phyloP scores from a whole-genome alignment of 2,888 invertebrate species.

The Phaonia tiefii region DNA sequence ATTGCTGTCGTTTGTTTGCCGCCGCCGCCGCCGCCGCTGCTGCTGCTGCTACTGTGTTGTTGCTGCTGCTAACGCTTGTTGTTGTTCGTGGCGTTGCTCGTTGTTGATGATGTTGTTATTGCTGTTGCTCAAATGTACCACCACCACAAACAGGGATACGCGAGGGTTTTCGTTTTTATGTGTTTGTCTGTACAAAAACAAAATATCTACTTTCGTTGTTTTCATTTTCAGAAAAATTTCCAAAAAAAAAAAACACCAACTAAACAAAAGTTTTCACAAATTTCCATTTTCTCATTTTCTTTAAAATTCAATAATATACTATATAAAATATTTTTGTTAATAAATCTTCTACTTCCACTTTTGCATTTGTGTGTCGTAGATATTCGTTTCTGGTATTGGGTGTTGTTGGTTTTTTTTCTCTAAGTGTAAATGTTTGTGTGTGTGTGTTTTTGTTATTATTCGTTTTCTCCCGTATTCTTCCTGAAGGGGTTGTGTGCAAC shows the following conservation, averaged over 20 bases:
- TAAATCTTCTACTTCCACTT: too few species aligned
- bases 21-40: conserved; percentile 19
- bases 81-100: too few species aligned
- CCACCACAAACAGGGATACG: conserved; percentile 27
- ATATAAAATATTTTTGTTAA: too few species aligned
- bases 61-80: conserved; percentile 13
- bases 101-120: too few species aligned
- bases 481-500: conserved; percentile 18
- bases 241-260: conserved; percentile 5
- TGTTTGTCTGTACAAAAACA: conserved; percentile 6
- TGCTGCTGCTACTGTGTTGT: conserved; percentile 16
- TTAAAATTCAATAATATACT: too few species aligned
- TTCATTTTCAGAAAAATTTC: conserved; percentile 6
- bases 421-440: too few species aligned
- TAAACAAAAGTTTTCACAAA: too few species aligned
- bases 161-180: conserved; percentile 13
- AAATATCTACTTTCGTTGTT: not conserved
- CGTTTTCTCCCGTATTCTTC: not conserved
- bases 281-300: too few species aligned
- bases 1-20: conserved; percentile 35
- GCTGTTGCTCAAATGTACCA: too few species aligned
- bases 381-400: too few species aligned
- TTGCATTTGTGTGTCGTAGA: too few species aligned
- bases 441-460: conserved; percentile 12
- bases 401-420: too few species aligned